phyloP scores from a whole-genome alignment of 2,113 vertebrate genomes.

The Perca flavescens region DNA sequence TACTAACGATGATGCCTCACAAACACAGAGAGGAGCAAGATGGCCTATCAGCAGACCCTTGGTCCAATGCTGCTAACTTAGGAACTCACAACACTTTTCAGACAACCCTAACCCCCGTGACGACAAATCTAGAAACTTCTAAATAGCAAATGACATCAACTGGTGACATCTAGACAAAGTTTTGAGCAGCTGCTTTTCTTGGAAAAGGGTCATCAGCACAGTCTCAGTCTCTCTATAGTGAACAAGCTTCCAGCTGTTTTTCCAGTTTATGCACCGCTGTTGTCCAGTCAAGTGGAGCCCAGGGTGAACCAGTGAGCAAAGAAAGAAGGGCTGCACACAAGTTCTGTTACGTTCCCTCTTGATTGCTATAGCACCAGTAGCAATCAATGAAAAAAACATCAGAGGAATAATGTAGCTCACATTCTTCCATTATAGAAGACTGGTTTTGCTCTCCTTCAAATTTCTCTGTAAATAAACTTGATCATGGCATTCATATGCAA shows the following conservation, averaged over 20 bases:
- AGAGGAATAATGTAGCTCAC: background rate
- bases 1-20: background rate
- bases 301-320: conserved; percentile 17
- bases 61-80: conserved; percentile 12
- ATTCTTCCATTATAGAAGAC: background rate
- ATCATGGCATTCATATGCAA: conserved; percentile 64
- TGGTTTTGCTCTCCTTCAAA: conserved; percentile 27
- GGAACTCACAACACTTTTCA: conserved; percentile 19
- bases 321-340: conserved; percentile 15
- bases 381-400: conserved; percentile 27
- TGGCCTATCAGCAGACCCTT: conserved; percentile 3
- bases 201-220: background rate
- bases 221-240: background rate
- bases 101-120: background rate
- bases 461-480: conserved; percentile 53
- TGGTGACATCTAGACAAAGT: conserved; percentile 3
- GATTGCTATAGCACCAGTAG: conserved; percentile 26
- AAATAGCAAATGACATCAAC: conserved; percentile 9
- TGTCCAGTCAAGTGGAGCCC: conserved; percentile 39
- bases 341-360: conserved; percentile 21
- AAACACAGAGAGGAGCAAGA: conserved; percentile 3
- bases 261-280: conserved; percentile 32
- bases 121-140: conserved; percentile 1
- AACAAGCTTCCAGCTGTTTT: conserved; percentile 47
- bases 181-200: conserved; percentile 39